Percentiles rank a stretch among this genome's conserved stretches.
These are phyloP conservation scores for Serripes groenlandicus DNA, from an alignment of 2,888 invertebrate genomes.

Conservation along the genomic window DNA sequence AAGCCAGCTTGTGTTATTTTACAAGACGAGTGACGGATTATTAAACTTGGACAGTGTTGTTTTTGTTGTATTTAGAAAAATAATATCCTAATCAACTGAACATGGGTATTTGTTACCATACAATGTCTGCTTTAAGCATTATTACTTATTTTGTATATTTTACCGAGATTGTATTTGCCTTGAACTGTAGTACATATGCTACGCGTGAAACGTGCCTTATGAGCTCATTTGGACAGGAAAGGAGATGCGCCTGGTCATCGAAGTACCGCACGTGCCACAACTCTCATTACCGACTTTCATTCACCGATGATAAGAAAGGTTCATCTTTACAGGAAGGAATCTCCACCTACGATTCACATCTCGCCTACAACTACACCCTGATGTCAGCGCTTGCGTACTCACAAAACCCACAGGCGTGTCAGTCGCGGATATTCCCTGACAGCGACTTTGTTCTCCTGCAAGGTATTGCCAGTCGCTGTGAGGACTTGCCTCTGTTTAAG, in stretches of 20 bases:
- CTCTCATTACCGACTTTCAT: too few species aligned
- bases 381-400: conserved; percentile 1
- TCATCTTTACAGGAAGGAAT: too few species aligned
- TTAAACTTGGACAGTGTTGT: too few species aligned
- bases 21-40: too few species aligned
- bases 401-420: neutral
- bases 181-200: neutral
- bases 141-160: too few species aligned
- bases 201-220: neutral
- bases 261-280: neutral
- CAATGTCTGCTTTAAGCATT: too few species aligned
- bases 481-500: neutral
- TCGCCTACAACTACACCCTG: conserved; percentile 11
- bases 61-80: too few species aligned
- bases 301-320: too few species aligned
- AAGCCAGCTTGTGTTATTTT: too few species aligned
- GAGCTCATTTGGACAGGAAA: neutral
- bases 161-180: too few species aligned
- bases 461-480: neutral
- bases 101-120: too few species aligned
- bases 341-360: neutral
- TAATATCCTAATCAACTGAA: too few species aligned
- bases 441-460: conserved; percentile 10
- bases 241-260: neutral
- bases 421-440: neutral